phyloP scores from a whole-genome alignment of 2,797 vertebrate genomes.

The Labeo calbasu region DNA sequence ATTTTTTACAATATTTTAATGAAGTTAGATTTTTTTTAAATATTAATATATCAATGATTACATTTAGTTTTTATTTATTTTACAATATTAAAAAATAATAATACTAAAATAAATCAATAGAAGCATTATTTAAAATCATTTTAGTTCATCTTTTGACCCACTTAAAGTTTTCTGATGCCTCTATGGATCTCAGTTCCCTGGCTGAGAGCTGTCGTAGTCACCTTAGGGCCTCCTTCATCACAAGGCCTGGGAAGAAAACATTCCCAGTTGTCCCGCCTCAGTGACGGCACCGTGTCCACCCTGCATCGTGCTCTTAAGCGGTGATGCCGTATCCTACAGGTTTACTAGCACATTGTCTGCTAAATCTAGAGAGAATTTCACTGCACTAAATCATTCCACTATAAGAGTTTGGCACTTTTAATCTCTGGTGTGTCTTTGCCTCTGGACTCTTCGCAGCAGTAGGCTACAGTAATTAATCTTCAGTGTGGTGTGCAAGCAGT shows the following conservation, averaged over 20 bases:
- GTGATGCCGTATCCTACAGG: slow-evolving; percentile 69
- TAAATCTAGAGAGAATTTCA: slow-evolving; percentile 68
- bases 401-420: slow-evolving; percentile 78
- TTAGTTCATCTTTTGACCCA: not conserved
- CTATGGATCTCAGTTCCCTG: not conserved
- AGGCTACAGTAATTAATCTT: slow-evolving; percentile 83
- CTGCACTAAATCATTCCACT: slow-evolving; percentile 78
- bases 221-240: not conserved
- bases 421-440: slow-evolving; percentile 77
- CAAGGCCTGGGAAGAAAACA: not conserved
- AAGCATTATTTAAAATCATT: not conserved
- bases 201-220: not conserved
- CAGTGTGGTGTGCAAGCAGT: slow-evolving; percentile 78
- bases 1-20: not conserved
- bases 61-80: not conserved
- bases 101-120: not conserved
- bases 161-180: not conserved
- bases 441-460: slow-evolving; percentile 72
- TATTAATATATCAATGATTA: not conserved
- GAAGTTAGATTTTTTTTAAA: not conserved
- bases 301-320: slow-evolving; percentile 66
- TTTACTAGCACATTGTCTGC: slow-evolving; percentile 64
- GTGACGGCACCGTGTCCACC: slow-evolving; percentile 43
- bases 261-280: not conserved
- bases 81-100: not conserved